These are phyloP conservation scores for Otocyon megalotis DNA, from an alignment of 2,113 vertebrate genomes.

Conservation along the genomic window DNA sequence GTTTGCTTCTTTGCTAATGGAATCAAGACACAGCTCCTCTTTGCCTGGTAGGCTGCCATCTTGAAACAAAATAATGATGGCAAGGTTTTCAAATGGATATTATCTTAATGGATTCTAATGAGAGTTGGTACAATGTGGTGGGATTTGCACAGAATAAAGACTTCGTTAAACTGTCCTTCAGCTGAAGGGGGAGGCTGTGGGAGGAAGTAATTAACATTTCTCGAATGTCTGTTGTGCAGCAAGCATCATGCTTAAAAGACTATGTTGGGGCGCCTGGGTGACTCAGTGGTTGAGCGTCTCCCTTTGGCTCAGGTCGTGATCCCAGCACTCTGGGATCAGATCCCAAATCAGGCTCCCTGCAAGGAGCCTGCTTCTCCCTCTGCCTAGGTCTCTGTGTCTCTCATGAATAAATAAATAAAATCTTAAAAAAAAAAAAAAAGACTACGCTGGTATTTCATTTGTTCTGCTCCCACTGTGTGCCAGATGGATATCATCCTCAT, in stretches of 20 bases:
- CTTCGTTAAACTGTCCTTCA: not conserved
- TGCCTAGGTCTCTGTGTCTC: no score
- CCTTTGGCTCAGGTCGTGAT: no score
- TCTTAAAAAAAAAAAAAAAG: not conserved
- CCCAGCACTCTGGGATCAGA: no score
- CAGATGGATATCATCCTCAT: not conserved
- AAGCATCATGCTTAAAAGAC: not conserved
- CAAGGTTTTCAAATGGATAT: not conserved
- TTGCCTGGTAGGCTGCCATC: not conserved
- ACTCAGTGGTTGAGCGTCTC: no score
- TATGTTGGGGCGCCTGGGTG: no score
- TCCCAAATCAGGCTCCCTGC: no score
- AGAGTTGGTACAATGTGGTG: not conserved
- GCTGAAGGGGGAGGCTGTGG: not conserved
- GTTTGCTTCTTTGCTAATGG: not conserved
- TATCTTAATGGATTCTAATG: not conserved
- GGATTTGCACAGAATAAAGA: not conserved
- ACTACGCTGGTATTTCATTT: not conserved
- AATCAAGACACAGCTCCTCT: not conserved
- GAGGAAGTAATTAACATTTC: not conserved
- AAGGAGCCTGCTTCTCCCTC: no score
- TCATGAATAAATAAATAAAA: no score
- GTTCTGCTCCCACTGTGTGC: not conserved
- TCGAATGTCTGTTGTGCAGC: not conserved
- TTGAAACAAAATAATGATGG: not conserved